phyloP scores from a whole-genome alignment of 2,797 vertebrate species.

The Acestrorhynchus altus region DNA sequence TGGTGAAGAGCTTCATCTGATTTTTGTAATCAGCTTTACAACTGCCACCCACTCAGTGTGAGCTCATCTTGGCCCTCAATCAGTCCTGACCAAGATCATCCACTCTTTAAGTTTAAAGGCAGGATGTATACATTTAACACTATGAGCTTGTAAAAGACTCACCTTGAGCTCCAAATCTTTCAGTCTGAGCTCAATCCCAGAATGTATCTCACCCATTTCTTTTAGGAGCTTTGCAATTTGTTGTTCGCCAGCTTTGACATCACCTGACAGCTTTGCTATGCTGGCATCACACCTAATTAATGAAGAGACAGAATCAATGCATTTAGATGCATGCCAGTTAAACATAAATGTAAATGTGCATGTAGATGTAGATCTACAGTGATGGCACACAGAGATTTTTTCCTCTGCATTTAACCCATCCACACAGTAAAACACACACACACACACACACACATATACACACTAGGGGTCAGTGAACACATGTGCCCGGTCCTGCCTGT shows the following conservation, averaged over 20 bases:
- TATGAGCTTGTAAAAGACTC: conserved; percentile 52
- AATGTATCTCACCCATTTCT: conserved; percentile 72
- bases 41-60: not conserved
- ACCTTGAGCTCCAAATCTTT: conserved; percentile 82
- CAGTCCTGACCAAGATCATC: not conserved
- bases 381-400: no score
- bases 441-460: no score
- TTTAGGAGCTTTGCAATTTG: conserved; percentile 74
- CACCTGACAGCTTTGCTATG: conserved; percentile 79
- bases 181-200: conserved; percentile 69
- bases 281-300: conserved; percentile 82
- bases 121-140: no score
- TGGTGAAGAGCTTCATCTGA: not conserved
- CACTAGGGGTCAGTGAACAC: no score
- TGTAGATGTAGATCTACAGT: no score
- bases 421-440: no score
- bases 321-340: no score
- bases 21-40: not conserved
- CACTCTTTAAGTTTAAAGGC: not conserved
- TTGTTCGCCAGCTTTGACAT: conserved; percentile 67
- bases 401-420: no score
- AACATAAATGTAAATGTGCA: no score
- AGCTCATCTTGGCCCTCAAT: not conserved
- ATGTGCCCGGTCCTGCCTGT: no score
- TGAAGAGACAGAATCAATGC: conserved; percentile 7